Evolutionary conservation across 2,888 invertebrate genomes (phyloP).

Genomic region (Congeria kusceri): DNA sequence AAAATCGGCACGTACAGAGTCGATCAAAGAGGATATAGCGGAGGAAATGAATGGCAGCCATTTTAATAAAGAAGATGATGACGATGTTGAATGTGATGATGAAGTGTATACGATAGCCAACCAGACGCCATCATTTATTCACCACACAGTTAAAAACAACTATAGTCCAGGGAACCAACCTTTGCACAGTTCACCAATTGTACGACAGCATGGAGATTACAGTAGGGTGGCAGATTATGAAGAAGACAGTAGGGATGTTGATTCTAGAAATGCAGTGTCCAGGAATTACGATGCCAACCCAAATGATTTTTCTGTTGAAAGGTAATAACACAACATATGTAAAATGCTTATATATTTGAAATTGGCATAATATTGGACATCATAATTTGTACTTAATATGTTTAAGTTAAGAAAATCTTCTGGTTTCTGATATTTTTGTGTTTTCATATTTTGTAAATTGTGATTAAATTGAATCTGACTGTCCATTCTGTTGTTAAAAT

Average conservation of each 20-base stretch:
- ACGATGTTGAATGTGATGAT: constrained; percentile 77
- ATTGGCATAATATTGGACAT: too few relatives aligned
- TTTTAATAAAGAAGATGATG: constrained; percentile 54
- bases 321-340: too few relatives aligned
- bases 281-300: too few relatives aligned
- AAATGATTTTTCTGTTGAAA: too few relatives aligned
- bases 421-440: too few relatives aligned
- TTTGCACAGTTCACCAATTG: constrained; percentile 33
- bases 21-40: constrained; percentile 58
- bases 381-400: too few relatives aligned
- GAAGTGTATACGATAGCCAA: constrained; percentile 61
- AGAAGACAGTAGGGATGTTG: neutral
- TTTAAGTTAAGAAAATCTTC: too few relatives aligned
- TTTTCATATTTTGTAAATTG: too few relatives aligned
- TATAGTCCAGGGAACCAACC: constrained; percentile 11
- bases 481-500: too few relatives aligned
- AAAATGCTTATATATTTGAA: too few relatives aligned
- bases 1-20: constrained; percentile 41
- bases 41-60: constrained; percentile 20
- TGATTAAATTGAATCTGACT: too few relatives aligned
- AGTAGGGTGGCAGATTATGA: constrained; percentile 8
- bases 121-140: constrained; percentile 58
- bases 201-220: constrained; percentile 17
- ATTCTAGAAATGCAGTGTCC: too few relatives aligned
- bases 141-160: constrained; percentile 38